phyloP scores from a whole-genome alignment of 2,113 vertebrate species.

The Cyanocitta stelleri region DNA sequence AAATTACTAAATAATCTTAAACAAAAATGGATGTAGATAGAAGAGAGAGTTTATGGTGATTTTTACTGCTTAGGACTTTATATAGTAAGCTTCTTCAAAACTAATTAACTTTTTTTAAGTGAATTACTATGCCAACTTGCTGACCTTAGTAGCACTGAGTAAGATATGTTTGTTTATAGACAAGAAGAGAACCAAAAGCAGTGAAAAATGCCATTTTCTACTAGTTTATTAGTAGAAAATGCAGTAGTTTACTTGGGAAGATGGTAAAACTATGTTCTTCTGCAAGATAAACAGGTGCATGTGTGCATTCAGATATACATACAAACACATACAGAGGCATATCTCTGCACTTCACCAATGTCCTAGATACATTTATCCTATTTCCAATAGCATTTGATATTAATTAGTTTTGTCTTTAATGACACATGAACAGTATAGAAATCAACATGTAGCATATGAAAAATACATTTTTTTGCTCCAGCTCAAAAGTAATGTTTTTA shows the following conservation, averaged over 20 bases:
- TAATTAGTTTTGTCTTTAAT: neutral
- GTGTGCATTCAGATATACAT: neutral
- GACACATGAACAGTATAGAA: neutral
- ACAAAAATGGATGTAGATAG: neutral
- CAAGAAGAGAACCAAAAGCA: neutral
- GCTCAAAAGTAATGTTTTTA: neutral
- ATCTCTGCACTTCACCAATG: neutral
- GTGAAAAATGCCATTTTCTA: neutral
- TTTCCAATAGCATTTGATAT: neutral
- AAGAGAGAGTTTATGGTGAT: neutral
- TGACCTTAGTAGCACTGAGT: neutral
- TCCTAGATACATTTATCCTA: neutral
- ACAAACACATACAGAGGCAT: neutral
- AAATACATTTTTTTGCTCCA: neutral
- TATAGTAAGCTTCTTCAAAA: neutral
- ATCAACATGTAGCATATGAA: neutral
- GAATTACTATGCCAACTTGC: neutral
- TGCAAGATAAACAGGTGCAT: neutral
- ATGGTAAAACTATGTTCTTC: neutral
- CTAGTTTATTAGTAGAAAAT: neutral
- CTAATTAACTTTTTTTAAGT: neutral
- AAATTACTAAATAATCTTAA: constrained; percentile 4
- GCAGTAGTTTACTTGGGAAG: neutral
- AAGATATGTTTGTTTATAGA: neutral
- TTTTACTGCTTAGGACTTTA: neutral